Evolutionary conservation across 2,888 invertebrate species (phyloP), one percentile per base, ranked within the genome.

Genomic region (Amiota mariae): DNA sequence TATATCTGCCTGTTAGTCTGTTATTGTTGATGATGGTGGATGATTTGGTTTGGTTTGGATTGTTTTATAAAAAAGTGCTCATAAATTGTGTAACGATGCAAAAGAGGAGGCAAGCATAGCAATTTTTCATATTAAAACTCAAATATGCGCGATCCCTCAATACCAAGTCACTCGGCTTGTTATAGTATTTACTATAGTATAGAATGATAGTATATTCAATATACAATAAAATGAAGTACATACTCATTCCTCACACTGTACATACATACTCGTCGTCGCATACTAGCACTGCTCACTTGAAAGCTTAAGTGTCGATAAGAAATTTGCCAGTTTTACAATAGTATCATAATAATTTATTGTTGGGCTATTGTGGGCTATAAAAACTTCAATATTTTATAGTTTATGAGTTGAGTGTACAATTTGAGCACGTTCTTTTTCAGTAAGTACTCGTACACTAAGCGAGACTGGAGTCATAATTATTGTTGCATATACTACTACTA

Each of bases 291-390:
- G 54, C 12, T 51, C 15, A 57, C 57, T 57, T 18, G 15, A 57
- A 73, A 76, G 76, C 79, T 84, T 86, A 84, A 85, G 84, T 85
- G 78, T 79, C 86, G 85, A 86, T 86, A 84, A 84, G 86, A 79
- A 86, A 82, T 87, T 79, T 86, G 86, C 82, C 82, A 85, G 81
- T 84, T 87, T 84, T 81, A 85, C 82, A 83, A 81, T 81, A 82
- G 81, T 88, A 87, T 88, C 87, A 81, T 82, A 82, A 87, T 87
- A 88, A 85, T 87, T 87, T 88, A 88, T 87, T 82, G 79, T 79
- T 71, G 13, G 79, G 76, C 87, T 82, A 87, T 87, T 87, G 85
- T 81, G 83, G 82, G 80, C 80, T 82, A 84, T 87, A 88, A 88
- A 88, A 87, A 81, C 86, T 82, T 87, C 87, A 86, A 87, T 85